Evolutionary conservation across 2,888 invertebrate species (phyloP), one percentile per base, ranked within the genome.

Genomic region (Dynastes tityus): DNA sequence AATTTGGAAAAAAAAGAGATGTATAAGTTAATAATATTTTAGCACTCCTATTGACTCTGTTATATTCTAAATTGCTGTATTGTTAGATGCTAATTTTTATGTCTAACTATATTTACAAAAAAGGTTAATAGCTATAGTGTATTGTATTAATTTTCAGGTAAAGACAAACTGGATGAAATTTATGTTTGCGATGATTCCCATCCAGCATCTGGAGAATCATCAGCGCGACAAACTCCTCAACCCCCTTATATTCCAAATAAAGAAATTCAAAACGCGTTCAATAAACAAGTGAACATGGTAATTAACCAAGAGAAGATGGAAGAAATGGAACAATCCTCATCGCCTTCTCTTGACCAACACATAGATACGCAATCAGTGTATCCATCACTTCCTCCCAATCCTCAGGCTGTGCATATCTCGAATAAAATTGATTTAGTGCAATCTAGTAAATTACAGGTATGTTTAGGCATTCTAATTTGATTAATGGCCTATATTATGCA

Each of bases 201-300:
- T 84, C 87, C 89, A 1, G 84, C 88, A 2, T 89, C 89, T 58
- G 89, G 88, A 6, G 89, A 90, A 80, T 89, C 90, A 22, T 90
- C 89, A 75, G 90, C 90, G 79, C 87, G 90, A 51, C 90, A 90
- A 83, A 90, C 90, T 70, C 90, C 90, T 40, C 90, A 90, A 84
- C 89, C 90, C 0, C 80, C 83, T n/a, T 83, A 79, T 65, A 82
- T 82, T 81, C 79, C 82, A 74, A 84, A 83, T 76, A 87, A 88
- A 82, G 87, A 88, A 81, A 85, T 88, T 76, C 88, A 87, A 80
- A 88, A 87, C 3, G 82, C 86, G 5, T 89, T 89, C 80, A 87
- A 87, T n/a, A 87, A 88, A 81, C 86, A 86, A 73, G 77, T 80
- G 22, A 68, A 64, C 53, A 71, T 79, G 74, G 77, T 71, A 29